phyloP scores from a whole-genome alignment of 2,113 vertebrate species.

The Dolichotis patagonum region DNA sequence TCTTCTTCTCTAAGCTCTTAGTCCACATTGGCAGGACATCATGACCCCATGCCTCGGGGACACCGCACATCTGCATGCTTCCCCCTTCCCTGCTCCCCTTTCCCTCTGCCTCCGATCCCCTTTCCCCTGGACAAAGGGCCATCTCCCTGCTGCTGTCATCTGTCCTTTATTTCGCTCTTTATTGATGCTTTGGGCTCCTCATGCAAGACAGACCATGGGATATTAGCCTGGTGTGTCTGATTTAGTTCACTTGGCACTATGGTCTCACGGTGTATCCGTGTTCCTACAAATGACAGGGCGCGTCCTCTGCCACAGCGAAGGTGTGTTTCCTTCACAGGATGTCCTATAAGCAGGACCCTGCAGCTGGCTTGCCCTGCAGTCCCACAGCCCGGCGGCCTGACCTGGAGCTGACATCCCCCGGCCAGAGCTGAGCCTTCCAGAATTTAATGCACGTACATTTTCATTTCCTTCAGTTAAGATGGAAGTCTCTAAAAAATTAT shows the following conservation, averaged over 20 bases:
- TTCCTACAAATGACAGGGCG: background rate
- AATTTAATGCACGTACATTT: background rate
- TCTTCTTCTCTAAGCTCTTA: background rate
- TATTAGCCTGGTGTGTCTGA: background rate
- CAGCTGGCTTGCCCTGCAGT: too few relatives aligned
- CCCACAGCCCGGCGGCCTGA: background rate
- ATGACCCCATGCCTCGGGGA: background rate
- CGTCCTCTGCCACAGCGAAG: background rate
- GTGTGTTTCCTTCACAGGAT: too few relatives aligned
- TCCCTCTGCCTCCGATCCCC: background rate
- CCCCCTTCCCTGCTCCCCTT: background rate
- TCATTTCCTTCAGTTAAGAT: conserved; percentile 43
- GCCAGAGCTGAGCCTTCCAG: background rate
- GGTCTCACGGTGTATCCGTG: background rate
- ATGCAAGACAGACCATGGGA: background rate
- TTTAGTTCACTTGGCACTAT: background rate
- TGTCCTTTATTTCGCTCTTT: background rate
- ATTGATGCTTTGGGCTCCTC: background rate
- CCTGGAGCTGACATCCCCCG: background rate
- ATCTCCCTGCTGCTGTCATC: background rate
- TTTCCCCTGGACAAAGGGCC: background rate
- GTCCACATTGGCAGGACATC: background rate
- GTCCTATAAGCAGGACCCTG: background rate
- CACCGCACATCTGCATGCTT: too few relatives aligned
- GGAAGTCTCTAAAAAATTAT: background rate